Evolutionary conservation across 2,113 vertebrate species (phyloP).

Genomic region (Cyphomyrus plagiostoma): DNA sequence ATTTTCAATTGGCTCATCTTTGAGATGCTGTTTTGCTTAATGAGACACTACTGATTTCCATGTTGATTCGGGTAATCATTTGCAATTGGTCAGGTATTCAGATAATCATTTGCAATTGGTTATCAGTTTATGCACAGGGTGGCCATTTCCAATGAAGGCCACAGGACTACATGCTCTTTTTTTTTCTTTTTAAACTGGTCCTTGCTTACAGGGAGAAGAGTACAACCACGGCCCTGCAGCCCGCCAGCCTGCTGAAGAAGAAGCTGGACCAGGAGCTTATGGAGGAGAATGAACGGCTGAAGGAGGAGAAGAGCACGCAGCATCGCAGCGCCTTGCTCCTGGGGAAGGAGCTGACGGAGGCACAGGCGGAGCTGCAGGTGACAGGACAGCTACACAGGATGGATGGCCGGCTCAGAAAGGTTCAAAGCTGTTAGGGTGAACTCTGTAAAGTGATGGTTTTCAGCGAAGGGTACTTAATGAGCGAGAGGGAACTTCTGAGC

Average conservation of each 20-base stretch:
- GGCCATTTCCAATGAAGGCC: neutral
- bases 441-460: neutral
- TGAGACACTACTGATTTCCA: neutral
- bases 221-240: slow-evolving; percentile 3
- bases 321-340: slow-evolving; percentile 39
- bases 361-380: slow-evolving; percentile 52
- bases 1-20: neutral
- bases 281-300: slow-evolving; percentile 57
- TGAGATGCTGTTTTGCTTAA: neutral
- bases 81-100: neutral
- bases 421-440: neutral
- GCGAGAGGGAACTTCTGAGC: neutral
- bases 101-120: too few species aligned
- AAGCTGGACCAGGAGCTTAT: slow-evolving; percentile 49
- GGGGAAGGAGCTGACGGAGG: slow-evolving; percentile 48
- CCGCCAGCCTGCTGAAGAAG: slow-evolving; percentile 37
- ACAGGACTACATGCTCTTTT: neutral
- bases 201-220: slow-evolving; percentile 27
- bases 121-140: neutral
- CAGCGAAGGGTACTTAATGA: neutral
- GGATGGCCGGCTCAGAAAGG: neutral
- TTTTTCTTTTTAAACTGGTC: neutral
- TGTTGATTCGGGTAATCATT: neutral
- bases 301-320: slow-evolving; percentile 46
- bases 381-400: neutral